Evolutionary conservation across 1,140 invertebrate genomes (phyloP).

Genomic region (Dolichoris vasculosae): DNA sequence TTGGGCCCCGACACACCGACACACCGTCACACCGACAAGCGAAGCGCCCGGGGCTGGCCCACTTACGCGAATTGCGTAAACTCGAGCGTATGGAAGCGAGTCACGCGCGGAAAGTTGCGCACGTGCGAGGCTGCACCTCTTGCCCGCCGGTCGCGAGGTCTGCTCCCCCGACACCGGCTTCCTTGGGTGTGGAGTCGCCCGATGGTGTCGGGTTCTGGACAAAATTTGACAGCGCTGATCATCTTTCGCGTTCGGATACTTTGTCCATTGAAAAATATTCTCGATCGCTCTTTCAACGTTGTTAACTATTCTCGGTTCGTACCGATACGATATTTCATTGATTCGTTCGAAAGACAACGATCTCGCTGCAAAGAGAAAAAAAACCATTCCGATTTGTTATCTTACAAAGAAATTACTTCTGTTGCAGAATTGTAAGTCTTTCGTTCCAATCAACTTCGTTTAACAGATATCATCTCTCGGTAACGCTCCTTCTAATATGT

Average conservation of each 20-base stretch:
- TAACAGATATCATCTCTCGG: background rate
- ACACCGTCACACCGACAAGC: no score
- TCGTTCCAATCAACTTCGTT: background rate
- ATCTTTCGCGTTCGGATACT: no score
- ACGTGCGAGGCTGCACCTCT: background rate
- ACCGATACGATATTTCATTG: background rate
- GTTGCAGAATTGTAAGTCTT: background rate
- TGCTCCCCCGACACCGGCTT: background rate
- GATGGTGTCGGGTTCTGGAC: no score
- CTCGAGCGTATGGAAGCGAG: background rate
- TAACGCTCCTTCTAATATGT: background rate
- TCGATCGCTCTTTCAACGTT: background rate
- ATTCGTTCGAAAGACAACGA: background rate
- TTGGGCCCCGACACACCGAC: background rate
- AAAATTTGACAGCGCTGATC: no score
- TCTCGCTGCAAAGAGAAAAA: background rate
- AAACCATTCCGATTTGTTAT: background rate
- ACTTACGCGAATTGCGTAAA: constrained; percentile 50
- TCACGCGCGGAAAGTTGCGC: background rate
- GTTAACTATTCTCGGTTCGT: no score
- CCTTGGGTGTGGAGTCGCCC: background rate
- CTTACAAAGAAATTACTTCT: no score
- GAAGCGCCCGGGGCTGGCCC: constrained; percentile 4
- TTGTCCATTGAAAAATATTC: background rate
- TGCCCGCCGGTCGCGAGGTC: background rate